These are phyloP conservation scores for Urocolius indicus DNA, from an alignment of 2,113 vertebrate species.

Conservation along the genomic window DNA sequence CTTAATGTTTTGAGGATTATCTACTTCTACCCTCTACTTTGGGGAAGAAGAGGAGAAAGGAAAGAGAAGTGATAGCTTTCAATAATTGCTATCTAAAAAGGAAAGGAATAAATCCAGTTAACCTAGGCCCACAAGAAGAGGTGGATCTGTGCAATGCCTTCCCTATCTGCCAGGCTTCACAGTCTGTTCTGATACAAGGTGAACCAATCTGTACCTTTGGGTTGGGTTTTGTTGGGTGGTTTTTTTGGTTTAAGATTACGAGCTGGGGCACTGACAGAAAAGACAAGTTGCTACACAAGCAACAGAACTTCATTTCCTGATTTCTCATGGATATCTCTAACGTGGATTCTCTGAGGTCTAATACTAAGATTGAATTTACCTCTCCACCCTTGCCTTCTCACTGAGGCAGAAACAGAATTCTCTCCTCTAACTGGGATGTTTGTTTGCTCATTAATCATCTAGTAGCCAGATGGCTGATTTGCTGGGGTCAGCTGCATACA, in stretches of 20 bases:
- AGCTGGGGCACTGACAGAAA: background rate
- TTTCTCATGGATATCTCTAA: background rate
- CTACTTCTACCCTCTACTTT: background rate
- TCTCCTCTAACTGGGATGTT: background rate
- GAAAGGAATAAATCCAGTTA: background rate
- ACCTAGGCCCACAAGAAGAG: accelerated
- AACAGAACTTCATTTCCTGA: background rate
- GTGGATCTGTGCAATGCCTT: background rate
- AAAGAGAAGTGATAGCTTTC: background rate
- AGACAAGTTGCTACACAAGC: background rate
- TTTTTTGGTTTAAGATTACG: background rate
- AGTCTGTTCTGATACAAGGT: background rate
- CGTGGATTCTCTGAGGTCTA: background rate
- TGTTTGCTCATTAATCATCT: background rate
- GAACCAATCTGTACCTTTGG: background rate
- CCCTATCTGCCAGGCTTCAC: background rate
- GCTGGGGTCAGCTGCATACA: background rate
- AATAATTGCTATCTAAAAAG: background rate
- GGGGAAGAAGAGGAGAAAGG: background rate
- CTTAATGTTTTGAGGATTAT: background rate
- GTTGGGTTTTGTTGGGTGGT: background rate
- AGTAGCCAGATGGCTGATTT: background rate
- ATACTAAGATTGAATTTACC: background rate
- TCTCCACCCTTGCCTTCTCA: background rate
- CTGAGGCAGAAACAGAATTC: background rate